A percentile compares a stretch with the other conserved stretches of the same genome.
Conservation (phyloP, 2,113 vertebrate species). For the Neolamprologus sp. region DNA sequence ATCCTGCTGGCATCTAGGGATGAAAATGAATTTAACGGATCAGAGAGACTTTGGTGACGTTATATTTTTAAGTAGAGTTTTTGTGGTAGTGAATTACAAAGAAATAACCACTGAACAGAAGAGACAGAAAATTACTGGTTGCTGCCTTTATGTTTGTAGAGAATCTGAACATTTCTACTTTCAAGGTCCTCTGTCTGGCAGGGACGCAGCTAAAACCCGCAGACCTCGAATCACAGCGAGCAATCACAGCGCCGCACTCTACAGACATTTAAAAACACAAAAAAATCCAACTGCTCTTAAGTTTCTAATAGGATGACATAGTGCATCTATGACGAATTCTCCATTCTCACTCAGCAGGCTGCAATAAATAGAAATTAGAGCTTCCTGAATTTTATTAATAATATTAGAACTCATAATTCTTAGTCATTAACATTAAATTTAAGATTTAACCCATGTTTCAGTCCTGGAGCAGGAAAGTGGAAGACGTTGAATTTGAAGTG, state of each 20-base stretch:
- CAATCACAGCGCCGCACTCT: not conserved
- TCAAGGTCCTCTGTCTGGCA: constrained; percentile 22
- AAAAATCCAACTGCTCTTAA: not conserved
- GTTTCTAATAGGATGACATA: not conserved
- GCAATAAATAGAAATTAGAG: not conserved
- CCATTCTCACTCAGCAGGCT: not conserved
- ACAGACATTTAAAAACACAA: not conserved
- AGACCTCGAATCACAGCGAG: not conserved
- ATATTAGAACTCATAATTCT: not conserved
- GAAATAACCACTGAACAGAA: not conserved
- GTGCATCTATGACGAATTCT: not conserved
- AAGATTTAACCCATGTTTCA: not conserved
- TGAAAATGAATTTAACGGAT: not conserved
- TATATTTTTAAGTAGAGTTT: not conserved
- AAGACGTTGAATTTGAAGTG: not conserved
- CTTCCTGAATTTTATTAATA: not conserved
- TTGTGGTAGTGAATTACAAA: not conserved
- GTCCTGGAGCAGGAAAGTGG: not conserved
- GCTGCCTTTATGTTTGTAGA: not conserved
- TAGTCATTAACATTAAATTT: not conserved
- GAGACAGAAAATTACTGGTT: not conserved
- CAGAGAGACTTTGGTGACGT: not conserved
- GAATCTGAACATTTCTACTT: not conserved
- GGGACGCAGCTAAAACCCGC: not conserved
- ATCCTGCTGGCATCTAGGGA: not conserved